Percentiles rank a stretch among this genome's conserved stretches.
These are phyloP conservation scores for Trichoplusia ni DNA, from an alignment of 1,140 invertebrate species.

Conservation along the genomic window DNA sequence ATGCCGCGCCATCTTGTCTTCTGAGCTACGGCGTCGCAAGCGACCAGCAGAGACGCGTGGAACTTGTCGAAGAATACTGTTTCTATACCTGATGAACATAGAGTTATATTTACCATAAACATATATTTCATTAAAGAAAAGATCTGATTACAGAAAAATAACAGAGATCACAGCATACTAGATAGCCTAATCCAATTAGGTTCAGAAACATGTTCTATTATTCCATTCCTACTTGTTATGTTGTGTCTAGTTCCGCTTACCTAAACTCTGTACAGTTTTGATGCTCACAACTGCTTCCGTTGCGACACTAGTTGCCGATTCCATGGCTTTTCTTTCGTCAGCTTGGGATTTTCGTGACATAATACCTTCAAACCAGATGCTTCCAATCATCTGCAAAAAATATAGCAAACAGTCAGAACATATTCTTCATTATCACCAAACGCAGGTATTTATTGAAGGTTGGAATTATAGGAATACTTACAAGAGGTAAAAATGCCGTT, in stretches of 20 bases:
- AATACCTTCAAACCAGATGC: slow-evolving; percentile 75
- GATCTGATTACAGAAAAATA: no score
- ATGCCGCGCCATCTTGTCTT: slow-evolving; percentile 85
- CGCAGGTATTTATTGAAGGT: background rate
- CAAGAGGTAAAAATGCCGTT: slow-evolving; percentile 89
- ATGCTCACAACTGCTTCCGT: slow-evolving; percentile 90
- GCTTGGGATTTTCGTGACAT: slow-evolving; percentile 69
- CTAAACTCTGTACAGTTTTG: slow-evolving; percentile 89
- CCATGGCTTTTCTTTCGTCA: slow-evolving; percentile 85
- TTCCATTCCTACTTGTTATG: no score
- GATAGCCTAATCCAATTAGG: no score
- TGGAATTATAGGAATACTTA: slow-evolving; percentile 64
- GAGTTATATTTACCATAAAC: no score
- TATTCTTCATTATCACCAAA: background rate
- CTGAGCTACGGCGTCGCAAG: slow-evolving; percentile 78
- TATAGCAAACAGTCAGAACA: background rate
- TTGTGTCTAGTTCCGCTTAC: no score
- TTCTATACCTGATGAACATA: slow-evolving; percentile 78
- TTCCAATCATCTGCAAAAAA: slow-evolving; percentile 78
- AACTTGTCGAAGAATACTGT: slow-evolving; percentile 81
- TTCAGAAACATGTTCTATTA: no score
- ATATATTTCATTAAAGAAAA: no score
- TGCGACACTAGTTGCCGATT: slow-evolving; percentile 87
- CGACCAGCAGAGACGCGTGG: slow-evolving; percentile 75
- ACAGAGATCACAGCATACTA: no score